These are phyloP conservation scores for Drosophila ezoana DNA, from an alignment of 2,888 invertebrate species.

Conservation along the genomic window DNA sequence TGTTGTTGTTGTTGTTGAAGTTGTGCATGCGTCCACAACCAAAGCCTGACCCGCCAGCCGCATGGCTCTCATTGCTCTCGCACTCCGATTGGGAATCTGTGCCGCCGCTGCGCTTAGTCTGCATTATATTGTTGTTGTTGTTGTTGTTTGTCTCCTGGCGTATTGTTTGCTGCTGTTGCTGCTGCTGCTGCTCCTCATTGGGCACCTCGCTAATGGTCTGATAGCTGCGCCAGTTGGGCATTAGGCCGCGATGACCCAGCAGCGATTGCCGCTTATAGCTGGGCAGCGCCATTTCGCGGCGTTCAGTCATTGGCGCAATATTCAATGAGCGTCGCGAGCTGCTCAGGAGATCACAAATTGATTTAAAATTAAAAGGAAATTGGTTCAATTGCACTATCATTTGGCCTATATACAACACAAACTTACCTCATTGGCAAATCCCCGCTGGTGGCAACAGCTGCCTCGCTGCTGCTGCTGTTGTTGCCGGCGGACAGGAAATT, in stretches of 20 bases:
- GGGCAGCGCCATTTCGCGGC: constrained; percentile 48
- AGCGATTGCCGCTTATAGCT: constrained; percentile 73
- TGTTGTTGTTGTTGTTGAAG: constrained; percentile 22
- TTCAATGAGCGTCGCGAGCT: constrained; percentile 82
- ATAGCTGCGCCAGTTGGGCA: constrained; percentile 54
- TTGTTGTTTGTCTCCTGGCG: constrained; percentile 43
- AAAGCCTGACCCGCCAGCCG: background rate
- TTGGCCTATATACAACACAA: background rate
- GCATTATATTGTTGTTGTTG: constrained; percentile 44
- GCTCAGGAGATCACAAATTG: background rate
- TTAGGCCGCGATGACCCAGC: constrained; percentile 35
- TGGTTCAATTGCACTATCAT: too few species aligned
- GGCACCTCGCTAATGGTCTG: constrained; percentile 57
- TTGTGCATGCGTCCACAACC: constrained; percentile 19
- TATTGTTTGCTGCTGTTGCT: constrained; percentile 9
- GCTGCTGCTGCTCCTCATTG: constrained; percentile 34
- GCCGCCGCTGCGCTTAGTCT: constrained; percentile 21
- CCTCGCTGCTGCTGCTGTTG: constrained; percentile 23
- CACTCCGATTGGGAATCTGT: constrained; percentile 57
- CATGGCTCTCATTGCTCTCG: constrained; percentile 50
- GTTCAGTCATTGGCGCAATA: constrained; percentile 70
- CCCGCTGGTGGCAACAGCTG: constrained; percentile 69
- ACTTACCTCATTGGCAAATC: constrained; percentile 69
- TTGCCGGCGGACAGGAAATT: constrained; percentile 53
- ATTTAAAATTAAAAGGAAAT: too few species aligned